Evolutionary conservation across 2,797 vertebrate genomes (phyloP).

Genomic region (Diplodus puntazzo): DNA sequence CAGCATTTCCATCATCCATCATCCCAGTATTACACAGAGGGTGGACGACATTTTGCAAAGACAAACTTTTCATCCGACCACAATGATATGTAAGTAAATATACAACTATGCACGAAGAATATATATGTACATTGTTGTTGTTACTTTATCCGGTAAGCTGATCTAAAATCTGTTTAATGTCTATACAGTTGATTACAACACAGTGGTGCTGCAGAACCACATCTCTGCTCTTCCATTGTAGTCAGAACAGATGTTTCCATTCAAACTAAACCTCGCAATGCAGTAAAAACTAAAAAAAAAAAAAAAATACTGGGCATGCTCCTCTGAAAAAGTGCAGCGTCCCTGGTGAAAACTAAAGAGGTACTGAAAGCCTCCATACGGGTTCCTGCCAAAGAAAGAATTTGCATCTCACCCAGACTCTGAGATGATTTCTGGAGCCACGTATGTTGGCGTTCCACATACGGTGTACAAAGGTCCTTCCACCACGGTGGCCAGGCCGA

Average conservation of each 20-base stretch:
- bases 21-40: not conserved
- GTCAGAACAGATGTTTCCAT: conserved; percentile 18
- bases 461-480: conserved; percentile 95
- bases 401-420: conserved; percentile 91
- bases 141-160: not conserved
- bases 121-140: not conserved
- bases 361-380: not conserved
- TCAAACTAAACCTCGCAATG: not conserved
- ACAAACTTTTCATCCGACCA: conserved; percentile 1
- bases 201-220: not conserved
- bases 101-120: not conserved
- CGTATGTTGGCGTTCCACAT: conserved; percentile 97
- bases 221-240: not conserved
- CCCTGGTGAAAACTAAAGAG: not conserved
- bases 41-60: not conserved
- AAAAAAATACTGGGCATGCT: not conserved
- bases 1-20: not conserved
- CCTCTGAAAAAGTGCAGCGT: not conserved
- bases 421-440: conserved; percentile 97
- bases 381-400: not conserved
- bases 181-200: not conserved
- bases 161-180: conserved; percentile 1
- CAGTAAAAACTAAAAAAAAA: not conserved
- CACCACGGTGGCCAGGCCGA: conserved; percentile 95
- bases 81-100: not conserved